Percentiles rank a stretch among this genome's conserved stretches.
Evolutionary conservation across 2,888 invertebrate species (phyloP).

Genomic region (Scaptomyza tumidula): DNA sequence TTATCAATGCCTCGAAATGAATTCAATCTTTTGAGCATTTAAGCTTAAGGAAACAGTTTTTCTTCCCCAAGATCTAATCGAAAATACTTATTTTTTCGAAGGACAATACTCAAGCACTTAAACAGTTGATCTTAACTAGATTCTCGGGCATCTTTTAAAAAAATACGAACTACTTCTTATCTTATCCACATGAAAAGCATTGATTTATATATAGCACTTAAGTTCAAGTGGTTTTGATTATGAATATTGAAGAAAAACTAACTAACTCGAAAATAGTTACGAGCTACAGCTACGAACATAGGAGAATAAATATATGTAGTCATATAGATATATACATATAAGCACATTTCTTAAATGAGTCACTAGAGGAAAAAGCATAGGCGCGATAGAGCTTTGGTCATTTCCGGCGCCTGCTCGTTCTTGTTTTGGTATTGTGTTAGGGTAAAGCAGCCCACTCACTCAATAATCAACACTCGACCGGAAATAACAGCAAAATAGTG

Average conservation of each 20-base stretch:
- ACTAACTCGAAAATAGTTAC: too few relatives aligned
- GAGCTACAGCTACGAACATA: too few relatives aligned
- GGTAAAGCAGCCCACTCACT: conserved; percentile 46
- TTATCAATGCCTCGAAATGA: too few relatives aligned
- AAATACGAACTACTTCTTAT: conserved; percentile 18
- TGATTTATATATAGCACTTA: conserved; percentile 20
- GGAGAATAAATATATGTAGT: too few relatives aligned
- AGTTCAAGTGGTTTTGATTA: too few relatives aligned
- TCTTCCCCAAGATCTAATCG: neutral
- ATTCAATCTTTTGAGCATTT: too few relatives aligned
- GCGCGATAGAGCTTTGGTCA: conserved; percentile 4
- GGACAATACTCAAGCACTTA: neutral
- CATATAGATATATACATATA: too few relatives aligned
- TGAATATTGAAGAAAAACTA: too few relatives aligned
- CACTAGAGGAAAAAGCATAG: conserved; percentile 9
- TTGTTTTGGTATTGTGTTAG: neutral
- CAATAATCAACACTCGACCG: conserved; percentile 50
- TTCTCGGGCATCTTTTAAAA: neutral
- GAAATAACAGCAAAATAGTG: conserved; percentile 59
- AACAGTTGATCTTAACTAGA: neutral
- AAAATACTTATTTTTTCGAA: too few relatives aligned
- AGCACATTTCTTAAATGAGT: conserved; percentile 3
- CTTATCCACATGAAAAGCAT: conserved; percentile 29
- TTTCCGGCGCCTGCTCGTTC: conserved; percentile 33
- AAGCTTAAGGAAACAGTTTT: too few relatives aligned